Percentiles rank a stretch among this genome's conserved stretches.
phyloP scores from a whole-genome alignment of 2,797 vertebrate genomes.

The Coregonus suidteri region DNA sequence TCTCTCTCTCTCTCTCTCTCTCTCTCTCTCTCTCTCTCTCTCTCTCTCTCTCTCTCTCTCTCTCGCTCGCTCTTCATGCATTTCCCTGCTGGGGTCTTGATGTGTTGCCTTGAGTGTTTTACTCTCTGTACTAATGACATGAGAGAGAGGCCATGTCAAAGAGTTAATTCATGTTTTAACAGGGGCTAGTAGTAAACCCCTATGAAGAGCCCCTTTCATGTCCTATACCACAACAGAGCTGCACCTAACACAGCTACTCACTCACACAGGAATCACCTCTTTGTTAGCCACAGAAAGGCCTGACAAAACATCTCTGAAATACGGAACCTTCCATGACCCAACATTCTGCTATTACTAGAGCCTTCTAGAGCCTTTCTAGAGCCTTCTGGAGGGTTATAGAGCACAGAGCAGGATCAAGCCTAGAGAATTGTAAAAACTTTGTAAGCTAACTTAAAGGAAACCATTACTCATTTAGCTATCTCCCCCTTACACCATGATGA shows the following conservation, averaged over 20 bases:
- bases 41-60: background rate
- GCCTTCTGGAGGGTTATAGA: constrained; percentile 43
- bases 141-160: constrained; percentile 46
- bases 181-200: constrained; percentile 45
- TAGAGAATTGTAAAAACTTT: too few species aligned
- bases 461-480: too few species aligned
- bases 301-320: constrained; percentile 51
- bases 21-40: constrained; percentile 4
- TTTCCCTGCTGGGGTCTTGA: background rate
- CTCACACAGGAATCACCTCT: constrained; percentile 69
- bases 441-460: too few species aligned
- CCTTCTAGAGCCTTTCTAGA: constrained; percentile 3
- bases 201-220: constrained; percentile 53
- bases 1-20: background rate
- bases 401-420: constrained; percentile 26
- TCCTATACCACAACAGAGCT: constrained; percentile 50
- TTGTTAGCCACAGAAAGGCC: constrained; percentile 63
- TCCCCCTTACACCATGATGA: constrained; percentile 2
- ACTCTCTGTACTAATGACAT: background rate
- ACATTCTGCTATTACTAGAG: too few species aligned
- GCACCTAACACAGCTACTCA: constrained; percentile 62
- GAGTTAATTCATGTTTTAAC: constrained; percentile 66
- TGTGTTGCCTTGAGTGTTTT: background rate
- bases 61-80: background rate
- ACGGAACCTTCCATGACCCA: constrained; percentile 42